phyloP scores from a whole-genome alignment of 2,888 invertebrate genomes.

The Pyrochroa serraticornis region DNA sequence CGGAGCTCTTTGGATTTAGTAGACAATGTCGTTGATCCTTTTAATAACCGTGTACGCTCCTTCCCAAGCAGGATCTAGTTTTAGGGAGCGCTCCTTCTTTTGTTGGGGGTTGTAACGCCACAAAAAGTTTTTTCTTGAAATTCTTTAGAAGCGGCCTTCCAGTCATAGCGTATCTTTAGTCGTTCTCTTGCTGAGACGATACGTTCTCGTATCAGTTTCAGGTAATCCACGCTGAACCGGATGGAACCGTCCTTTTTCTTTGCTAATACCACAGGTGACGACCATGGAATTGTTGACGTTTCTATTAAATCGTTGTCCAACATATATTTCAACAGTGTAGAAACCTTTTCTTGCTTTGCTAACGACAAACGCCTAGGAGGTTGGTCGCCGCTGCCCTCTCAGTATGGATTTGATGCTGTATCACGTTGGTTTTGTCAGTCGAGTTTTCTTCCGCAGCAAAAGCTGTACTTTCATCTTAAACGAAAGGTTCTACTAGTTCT shows the following conservation, averaged over 20 bases:
- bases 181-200: conserved; percentile 9
- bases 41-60: conserved; percentile 29
- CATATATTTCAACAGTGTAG: no score
- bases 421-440: no score
- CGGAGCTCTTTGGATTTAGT: conserved; percentile 21
- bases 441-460: no score
- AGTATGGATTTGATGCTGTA: no score
- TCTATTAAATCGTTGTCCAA: neutral
- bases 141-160: conserved; percentile 13
- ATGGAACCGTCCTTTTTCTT: conserved; percentile 29
- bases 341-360: neutral
- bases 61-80: conserved; percentile 25
- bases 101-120: conserved; percentile 30
- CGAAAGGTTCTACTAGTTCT: no score
- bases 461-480: no score
- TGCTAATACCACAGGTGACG: conserved; percentile 28
- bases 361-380: neutral
- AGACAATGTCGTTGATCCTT: conserved; percentile 28
- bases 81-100: conserved; percentile 19
- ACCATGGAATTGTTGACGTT: neutral
- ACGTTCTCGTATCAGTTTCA: conserved; percentile 14
- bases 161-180: conserved; percentile 23
- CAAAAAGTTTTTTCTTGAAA: conserved; percentile 18
- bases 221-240: conserved; percentile 34
- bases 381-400: no score